Evolutionary conservation across 1,140 invertebrate genomes (phyloP), one percentile per base, ranked within the genome.

Genomic region (Diabrotica virgifera): DNA sequence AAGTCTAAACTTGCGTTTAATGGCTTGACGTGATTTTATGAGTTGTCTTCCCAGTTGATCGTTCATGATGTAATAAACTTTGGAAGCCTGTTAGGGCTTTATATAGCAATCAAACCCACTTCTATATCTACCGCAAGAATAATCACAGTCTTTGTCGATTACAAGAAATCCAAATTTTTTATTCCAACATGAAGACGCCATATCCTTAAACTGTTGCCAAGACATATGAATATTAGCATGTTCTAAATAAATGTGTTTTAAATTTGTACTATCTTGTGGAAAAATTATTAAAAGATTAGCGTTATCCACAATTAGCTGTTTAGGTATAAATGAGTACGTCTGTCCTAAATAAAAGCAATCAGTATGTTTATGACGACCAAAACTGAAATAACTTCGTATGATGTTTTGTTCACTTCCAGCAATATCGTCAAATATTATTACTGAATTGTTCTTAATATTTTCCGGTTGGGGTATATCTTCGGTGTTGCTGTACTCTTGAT

Each of bases 301-400:
- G 76, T 79, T 81, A 63, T 80, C 79, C 24, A 76, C 62, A 37
- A 80, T 67, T 40, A 80, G 67, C 64, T 80, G 77, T 71, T 81
- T 81, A 40, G 75, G 76, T 40, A 80, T 77, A 8, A 35, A 13
- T 24, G 36, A 56, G 36, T 56, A 56, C 36, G 54, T 56, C 36
- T 56, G 54, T 35, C 0, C 14, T 24, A 55, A 10, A 55, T 55
- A 24, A 55, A 55, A 55, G 8, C 40, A 46, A 46, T 46, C 40
- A 8, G 40, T 46, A 46, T 6, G 11, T 46, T 11, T 46, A 1
- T 46, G 40, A 11, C 40, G 0, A 46, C 40, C 40, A 1, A 46
- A 46, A 46, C 40, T 8, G 0, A 56, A 56, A 36, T 56, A 35
- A 10, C 36, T 35, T 56, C 8, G 5, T 5, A 36, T 56, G 7